A percentile compares a stretch with the other conserved stretches of the same genome.
Conservation (phyloP, 1,140 invertebrate genomes). For the Bombus affinis region DNA sequence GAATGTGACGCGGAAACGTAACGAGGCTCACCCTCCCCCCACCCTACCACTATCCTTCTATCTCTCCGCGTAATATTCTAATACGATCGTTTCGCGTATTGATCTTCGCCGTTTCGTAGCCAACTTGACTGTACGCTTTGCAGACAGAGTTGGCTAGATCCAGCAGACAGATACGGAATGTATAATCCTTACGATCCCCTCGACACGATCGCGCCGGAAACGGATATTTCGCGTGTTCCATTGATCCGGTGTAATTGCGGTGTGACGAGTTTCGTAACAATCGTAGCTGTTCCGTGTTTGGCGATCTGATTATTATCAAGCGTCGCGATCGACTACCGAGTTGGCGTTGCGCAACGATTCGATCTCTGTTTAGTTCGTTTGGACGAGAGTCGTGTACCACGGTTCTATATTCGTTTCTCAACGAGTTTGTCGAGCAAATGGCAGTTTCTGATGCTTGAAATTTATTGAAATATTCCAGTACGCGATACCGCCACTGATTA, state of each 20-base stretch:
- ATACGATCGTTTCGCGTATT: conserved; percentile 52
- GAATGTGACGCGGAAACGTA: conserved; percentile 28
- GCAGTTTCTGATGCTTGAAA: background rate
- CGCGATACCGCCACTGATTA: no score
- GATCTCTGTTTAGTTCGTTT: background rate
- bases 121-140: conserved; percentile 7
- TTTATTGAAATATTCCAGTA: background rate
- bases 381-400: background rate
- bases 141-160: conserved; percentile 12
- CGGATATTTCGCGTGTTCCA: conserved; percentile 22
- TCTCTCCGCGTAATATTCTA: conserved; percentile 10
- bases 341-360: conserved; percentile 12
- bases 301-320: conserved; percentile 42
- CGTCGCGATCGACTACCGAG: background rate
- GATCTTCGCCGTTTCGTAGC: conserved; percentile 36
- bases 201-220: background rate
- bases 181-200: conserved; percentile 33
- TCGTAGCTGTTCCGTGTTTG: background rate
- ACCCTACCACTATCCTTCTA: background rate
- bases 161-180: conserved; percentile 13
- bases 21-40: background rate
- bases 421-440: background rate
- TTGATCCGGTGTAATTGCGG: conserved; percentile 39
- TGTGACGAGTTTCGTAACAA: conserved; percentile 48
- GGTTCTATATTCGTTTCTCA: background rate